Base-by-base conservation (phyloP, 2,888 invertebrate genomes). In the Neelides folsomi region DNA sequence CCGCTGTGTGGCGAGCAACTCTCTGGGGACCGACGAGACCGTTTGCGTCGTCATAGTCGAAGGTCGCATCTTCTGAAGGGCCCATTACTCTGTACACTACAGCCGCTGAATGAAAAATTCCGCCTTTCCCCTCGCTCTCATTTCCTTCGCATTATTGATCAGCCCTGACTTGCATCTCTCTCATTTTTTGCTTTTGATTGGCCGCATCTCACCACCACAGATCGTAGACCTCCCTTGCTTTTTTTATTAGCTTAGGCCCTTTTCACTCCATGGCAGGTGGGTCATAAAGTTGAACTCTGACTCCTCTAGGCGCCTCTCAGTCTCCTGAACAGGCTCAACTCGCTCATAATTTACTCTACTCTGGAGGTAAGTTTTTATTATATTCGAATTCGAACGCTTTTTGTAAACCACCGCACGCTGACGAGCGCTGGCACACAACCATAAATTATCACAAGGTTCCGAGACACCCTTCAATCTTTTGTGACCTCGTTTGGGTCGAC, bases 41-140 rank as follows among this genome's bases (percentile, higher is more conserved):
- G 82, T 81, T 59, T 93, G 93, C 71, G 89, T 92, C 64, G 88
- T 94, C 54, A 90, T 93, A 67, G 92, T 95, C 66, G 94, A 95
- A 80, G 92, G 90, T 81, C 76, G 72, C 68, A 53, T 27, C 27
- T 27, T 27, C 27, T 27, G 42, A 16, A 42, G 18, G 18, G 15
- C 7, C 27, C 12, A 8, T 13, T 27, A 6, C 15, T 35, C 13
- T n/a, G 35, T 35, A 13, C 35, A 13, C 47, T 5, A 36, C 7
- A 45, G 13, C 10, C 10, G 13, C 13, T 45, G 35, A 39, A 15
- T 39, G n/a, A 39, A 39, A 13, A 13, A 15, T 15, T 45, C 47
- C 35, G 13, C 13, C 20, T 16, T 19, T 50, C 15, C 19, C 35
- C 34, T 49, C 16, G 18, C 47, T 20, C n/a, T 51, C 16, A 35